phyloP scores from a whole-genome alignment of 1,140 invertebrate genomes.

The Papilio machaon region DNA sequence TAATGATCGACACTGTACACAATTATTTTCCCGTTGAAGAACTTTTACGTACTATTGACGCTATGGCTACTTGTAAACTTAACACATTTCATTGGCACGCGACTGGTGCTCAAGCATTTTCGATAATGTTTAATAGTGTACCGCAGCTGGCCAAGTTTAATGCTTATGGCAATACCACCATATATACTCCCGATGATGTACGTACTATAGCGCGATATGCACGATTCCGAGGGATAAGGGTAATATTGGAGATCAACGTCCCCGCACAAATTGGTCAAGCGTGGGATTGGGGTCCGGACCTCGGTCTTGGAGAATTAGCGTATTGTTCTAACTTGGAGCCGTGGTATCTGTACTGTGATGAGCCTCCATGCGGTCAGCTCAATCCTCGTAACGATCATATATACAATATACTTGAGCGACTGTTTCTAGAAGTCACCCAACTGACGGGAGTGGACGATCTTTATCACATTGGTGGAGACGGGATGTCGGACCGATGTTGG shows the following conservation, averaged over 20 bases:
- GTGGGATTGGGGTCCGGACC: conserved; percentile 86
- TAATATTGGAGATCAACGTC: conserved; percentile 88
- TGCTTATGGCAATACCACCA: conserved; percentile 85
- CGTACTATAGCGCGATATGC: conserved; percentile 85
- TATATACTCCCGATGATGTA: conserved; percentile 86
- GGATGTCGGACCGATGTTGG: conserved; percentile 85
- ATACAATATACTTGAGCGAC: conserved; percentile 84
- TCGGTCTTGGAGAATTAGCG: conserved; percentile 84
- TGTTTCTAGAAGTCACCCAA: conserved; percentile 85
- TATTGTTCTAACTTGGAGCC: conserved; percentile 87
- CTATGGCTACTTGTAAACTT: conserved; percentile 89
- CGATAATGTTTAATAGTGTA: conserved; percentile 85
- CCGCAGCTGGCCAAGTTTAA: conserved; percentile 87
- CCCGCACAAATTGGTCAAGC: conserved; percentile 89
- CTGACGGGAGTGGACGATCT: conserved; percentile 85
- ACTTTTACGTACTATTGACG: conserved; percentile 87
- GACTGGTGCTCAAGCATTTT: conserved; percentile 91
- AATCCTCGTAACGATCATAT: conserved; percentile 88
- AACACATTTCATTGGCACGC: conserved; percentile 93
- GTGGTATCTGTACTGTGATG: conserved; percentile 88
- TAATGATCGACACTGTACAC: conserved; percentile 88
- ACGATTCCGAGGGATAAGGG: conserved; percentile 85
- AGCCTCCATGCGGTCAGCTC: conserved; percentile 90
- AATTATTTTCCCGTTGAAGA: conserved; percentile 87
- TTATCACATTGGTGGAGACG: conserved; percentile 91